Base-by-base conservation (phyloP, 2,113 vertebrate genomes). In the Leptosomus discolor region DNA sequence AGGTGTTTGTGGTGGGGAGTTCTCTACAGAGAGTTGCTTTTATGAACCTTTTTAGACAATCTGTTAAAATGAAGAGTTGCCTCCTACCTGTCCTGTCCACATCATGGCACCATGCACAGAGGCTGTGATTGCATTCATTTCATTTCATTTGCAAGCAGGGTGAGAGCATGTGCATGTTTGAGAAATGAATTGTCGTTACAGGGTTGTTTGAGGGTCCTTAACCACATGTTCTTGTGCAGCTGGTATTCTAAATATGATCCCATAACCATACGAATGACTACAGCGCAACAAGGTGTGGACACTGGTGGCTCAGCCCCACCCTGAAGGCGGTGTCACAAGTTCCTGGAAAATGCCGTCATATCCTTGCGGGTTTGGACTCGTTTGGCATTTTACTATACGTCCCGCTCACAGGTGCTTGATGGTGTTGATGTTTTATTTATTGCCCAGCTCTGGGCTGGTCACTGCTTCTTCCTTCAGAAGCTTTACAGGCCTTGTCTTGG, bases 341-440 rank as follows among this genome's bases (percentile, higher is more conserved):
- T 93, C 85, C 88, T 91, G 90, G 87, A 91, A 97, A 95, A 94
- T 96, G 91, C 90, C 2, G 56, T 94, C 94, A 89, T 57, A 76
- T 75, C 54, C 64, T 85, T 82, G 92, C 88, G 13, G 51, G 96
- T 93, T 93, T 71, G 82, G 63, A 70, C 95, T 92, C 7, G 80
- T 91, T 80, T 39, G 68, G 80, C 74, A 89, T 85, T 91, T 68
- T 73, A 53, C 68, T 70, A 19, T 63, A 63, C n/a, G 27, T 61
- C 58, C 65, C 83, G 64, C 54, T 97, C 67, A 61, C 41, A 61
- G 68, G 58, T 92, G 87, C 7, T 45, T 46, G 51, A 11, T 32
- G 56, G 39, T 69, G 75, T 27, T 76, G 48, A 10, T 46, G 45
- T 64, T 79, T 61, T 43, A 34, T 67, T 88, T 86, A 81, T 68